Base-by-base conservation (phyloP, 2,797 vertebrate species). In the Oryzias dopingdopingensis region DNA sequence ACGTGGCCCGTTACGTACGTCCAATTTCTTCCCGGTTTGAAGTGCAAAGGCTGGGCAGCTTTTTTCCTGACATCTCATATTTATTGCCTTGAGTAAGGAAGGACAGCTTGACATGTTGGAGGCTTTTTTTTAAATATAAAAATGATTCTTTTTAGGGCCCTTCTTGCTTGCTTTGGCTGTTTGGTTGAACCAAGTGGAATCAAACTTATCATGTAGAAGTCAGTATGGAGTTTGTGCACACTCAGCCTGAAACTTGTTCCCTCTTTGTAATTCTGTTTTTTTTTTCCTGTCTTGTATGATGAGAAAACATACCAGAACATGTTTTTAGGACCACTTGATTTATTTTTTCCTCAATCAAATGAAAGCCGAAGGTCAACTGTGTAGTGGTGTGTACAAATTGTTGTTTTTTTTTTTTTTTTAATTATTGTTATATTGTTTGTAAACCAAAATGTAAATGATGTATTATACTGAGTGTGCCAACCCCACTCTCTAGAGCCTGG, bases 391-490 rank as follows among this genome's bases (percentile, higher is more conserved):
- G 77, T 91, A 81, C 84, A 77, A 79, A 83, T 80, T 83, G 76
- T 66, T 67, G 50, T 76, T 66, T 59, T 59, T 44, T 59, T 13
- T 54, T 54, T 68, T 69, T n/a, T 66, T 37, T 22, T 70, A 58
- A 67, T 65, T 22, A 1, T 22, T 20, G 59, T 77, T 63, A 47
- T 88, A 89, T 89, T 89, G 51, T 88, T 84, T 86, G 85, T 88
- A 88, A 86, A 90, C 79, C 89, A 88, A 86, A 51, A 88, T 93
- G 91, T 92, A 92, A 91, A 92, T 90, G 52, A 90, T 93, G 90
- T 92, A 92, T 89, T 81, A 92, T 92, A 91, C 72, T 90, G 89
- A 91, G 93, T 92, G 93, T 95, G 94, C 95, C 95, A 95, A 93
- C 81, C 89, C 90, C 93, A 87, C 90, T 90, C 83, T 91, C 72